Evolutionary conservation across 1,140 invertebrate species (phyloP), one percentile per base, ranked within the genome.

Genomic region (Aphidius ervi): DNA sequence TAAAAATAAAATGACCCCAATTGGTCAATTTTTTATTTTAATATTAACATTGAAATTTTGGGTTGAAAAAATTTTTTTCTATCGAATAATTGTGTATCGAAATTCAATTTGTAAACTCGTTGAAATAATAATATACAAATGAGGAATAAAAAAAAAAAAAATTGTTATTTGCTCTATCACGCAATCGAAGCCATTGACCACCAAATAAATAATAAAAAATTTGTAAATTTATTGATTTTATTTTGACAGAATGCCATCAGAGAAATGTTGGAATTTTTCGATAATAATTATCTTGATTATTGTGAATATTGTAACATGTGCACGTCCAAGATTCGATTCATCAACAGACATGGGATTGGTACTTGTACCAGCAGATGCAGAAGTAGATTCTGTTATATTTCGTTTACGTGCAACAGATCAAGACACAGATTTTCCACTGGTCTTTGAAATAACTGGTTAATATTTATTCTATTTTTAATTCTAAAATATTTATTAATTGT

Each of bases 321-420:
- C 86, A 71, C 84, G 88, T 70, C 90, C 90, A 60, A 83, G 86
- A 68, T 92, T 94, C 80, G 92, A 93, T 76, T 86, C 88, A 40
- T 86, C 88, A 64, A 90, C 90, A 48, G 84, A 89, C 65, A 90
- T 93, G 86, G 81, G 87, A 67, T 82, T 90, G 54, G 87, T 93
- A 47, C 82, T 93, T 43, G 84, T 94, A 46, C 91, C 92, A 49
- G 85, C 88, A 20, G 90, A 93, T 74, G 89, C 90, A 31, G 84
- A 87, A 67, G 85, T 92, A 65, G 89, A 90, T 61, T 87, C 89
- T 10, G 86, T 92, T 65, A 91, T 94, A 73, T 94, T 94, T 78
- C 83, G 92, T 67, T 83, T 95, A 56, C 85, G 91, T 71, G 93
- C 90, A 53, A 90, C 89, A 65, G 92, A 94, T 76, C 87, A 92